These are phyloP conservation scores for Aphodius granarius DNA, from an alignment of 2,888 invertebrate genomes.

Conservation along the genomic window DNA sequence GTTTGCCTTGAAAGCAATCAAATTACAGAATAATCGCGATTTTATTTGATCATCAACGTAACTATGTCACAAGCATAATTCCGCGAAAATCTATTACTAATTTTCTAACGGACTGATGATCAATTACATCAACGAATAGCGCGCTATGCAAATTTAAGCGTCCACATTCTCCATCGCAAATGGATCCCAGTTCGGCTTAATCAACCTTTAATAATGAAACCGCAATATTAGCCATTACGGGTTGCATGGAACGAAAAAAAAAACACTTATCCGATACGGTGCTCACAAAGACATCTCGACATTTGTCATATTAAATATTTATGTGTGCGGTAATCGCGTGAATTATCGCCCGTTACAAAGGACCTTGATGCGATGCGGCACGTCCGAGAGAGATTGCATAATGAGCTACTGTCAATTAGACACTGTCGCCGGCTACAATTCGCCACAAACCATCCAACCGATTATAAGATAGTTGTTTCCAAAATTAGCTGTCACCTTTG, in stretches of 20 bases:
- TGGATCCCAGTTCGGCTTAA: constrained; percentile 3
- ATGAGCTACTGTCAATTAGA: constrained; percentile 3
- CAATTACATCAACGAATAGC: constrained; percentile 3
- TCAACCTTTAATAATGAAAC: constrained; percentile 11
- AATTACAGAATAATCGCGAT: background rate
- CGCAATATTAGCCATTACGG: constrained; percentile 6
- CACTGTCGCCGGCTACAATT: background rate
- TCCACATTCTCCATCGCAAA: background rate
- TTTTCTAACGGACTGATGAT: background rate
- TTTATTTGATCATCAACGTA: background rate
- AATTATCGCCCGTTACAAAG: constrained; percentile 14
- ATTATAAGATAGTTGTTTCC: background rate
- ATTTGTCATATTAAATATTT: constrained; percentile 15
- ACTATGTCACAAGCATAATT: background rate
- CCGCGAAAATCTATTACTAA: background rate
- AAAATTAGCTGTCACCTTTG: background rate
- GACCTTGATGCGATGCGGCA: constrained; percentile 8
- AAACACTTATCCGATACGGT: background rate
- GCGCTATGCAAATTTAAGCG: background rate
- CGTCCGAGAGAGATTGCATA: constrained; percentile 4
- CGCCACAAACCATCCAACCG: background rate
- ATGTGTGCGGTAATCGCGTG: constrained; percentile 8
- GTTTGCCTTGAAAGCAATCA: background rate
- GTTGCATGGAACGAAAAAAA: background rate
- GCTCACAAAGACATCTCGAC: constrained; percentile 11